These are phyloP conservation scores for Fratercula arctica DNA, from an alignment of 2,797 vertebrate species.

Conservation along the genomic window DNA sequence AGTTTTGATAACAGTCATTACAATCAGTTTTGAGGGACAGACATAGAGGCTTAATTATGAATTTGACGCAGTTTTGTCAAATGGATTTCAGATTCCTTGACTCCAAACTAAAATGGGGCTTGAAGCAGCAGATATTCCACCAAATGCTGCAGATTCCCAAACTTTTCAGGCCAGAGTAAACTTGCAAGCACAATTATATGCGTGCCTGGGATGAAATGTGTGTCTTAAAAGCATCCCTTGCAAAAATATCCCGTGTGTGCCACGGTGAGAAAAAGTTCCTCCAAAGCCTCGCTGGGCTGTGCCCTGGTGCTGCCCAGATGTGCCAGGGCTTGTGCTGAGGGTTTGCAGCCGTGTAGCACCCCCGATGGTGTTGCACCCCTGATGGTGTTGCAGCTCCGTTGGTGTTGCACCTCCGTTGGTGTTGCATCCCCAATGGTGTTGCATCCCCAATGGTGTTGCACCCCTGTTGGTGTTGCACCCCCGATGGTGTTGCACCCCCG, in stretches of 20 bases:
- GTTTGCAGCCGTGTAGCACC: accelerated
- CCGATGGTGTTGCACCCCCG: no score
- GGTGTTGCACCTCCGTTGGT: no score
- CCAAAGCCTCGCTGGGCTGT: background rate
- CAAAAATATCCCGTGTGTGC: background rate
- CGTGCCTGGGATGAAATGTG: background rate
- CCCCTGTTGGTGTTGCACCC: no score
- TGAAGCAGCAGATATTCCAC: background rate
- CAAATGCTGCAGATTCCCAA: background rate
- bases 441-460: no score
- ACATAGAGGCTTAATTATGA: background rate
- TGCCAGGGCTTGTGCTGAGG: background rate
- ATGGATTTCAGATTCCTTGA: background rate
- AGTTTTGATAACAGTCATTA: background rate
- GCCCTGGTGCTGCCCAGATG: background rate
- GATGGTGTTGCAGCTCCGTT: no score
- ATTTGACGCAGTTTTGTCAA: background rate
- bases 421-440: no score
- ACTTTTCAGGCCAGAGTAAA: background rate
- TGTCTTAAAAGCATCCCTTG: background rate
- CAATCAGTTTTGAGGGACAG: background rate
- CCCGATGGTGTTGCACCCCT: no score
- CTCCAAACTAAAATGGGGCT: background rate
- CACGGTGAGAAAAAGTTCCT: background rate
- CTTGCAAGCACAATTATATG: background rate